Evolutionary conservation across 2,888 invertebrate genomes (phyloP), one percentile per base, ranked within the genome.

Genomic region (Thecocarcelia acutangulata): DNA sequence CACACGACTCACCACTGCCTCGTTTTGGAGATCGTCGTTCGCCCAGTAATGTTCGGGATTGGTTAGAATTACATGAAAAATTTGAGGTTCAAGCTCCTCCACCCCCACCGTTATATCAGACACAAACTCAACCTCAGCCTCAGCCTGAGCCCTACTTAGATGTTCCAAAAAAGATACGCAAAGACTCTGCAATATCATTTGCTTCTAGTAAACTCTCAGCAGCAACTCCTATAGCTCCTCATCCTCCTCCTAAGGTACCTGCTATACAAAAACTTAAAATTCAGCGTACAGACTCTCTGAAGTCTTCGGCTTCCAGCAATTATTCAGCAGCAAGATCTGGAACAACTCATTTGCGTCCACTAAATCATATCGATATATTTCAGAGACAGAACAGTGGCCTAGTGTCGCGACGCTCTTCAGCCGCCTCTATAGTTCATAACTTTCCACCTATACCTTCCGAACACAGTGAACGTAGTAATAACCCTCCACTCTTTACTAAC

Each of bases 1-100:
- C 74, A 48, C 56, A 64, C 28, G 84, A 85, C 61, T 84, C 85
- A 48, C 78, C 84, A 46, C 85, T 86, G 68, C 91, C 90, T 1
- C 88, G 88, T 28, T 90, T 90, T 58, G 90, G 90, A 15, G 89
- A 90, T 11, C 87, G 87, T 15, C 88, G 89, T 19, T 90, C 91
- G 44, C 90, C 91, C 33, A 90, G 88, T 84, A 90, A 90, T 76
- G 91, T 91, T 13, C 87, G 86, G 75, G 91, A 91, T 85, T 91
- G 91, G 91, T 86, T 91, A 63, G 90, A 90, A 68, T 80, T 90
- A 50, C 90, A 90, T 50, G 88, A 89, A 80, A 85, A 87, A 8
- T 89, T 89, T 44, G 86, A 88, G 63, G 83, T 74, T 12, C 5
- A 33, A 33, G 74, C 78, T 21, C 37, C 56, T 12, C 56, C 69